A percentile compares a stretch with the other conserved stretches of the same genome.
Conservation (phyloP, 2,797 vertebrate genomes). For the Simalia tracyae region DNA sequence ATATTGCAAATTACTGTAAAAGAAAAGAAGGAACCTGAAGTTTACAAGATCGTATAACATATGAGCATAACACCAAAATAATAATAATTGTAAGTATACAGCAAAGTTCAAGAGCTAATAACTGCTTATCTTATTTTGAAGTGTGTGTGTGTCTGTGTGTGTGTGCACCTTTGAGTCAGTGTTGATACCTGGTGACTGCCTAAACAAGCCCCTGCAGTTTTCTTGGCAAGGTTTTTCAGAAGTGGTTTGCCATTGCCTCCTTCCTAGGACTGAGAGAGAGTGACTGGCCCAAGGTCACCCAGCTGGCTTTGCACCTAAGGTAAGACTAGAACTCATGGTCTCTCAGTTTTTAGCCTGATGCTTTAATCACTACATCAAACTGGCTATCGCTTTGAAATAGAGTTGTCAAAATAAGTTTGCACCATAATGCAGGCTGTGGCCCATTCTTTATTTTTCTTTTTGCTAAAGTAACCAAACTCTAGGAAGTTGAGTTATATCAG, state of each 20-base stretch:
- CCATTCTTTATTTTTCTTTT: background rate
- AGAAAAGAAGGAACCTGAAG: no score
- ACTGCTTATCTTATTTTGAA: background rate
- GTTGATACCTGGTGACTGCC: no score
- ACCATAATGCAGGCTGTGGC: background rate
- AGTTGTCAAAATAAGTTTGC: background rate
- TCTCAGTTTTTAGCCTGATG: no score
- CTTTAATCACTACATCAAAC: no score
- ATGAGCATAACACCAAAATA: background rate
- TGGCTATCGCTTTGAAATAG: no score
- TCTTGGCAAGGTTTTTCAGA: no score
- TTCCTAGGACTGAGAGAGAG: no score
- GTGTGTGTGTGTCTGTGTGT: background rate
- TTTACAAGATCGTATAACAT: no score
- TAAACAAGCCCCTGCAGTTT: no score
- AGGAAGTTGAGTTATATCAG: background rate
- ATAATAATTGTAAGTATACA: background rate
- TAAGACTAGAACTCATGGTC: no score
- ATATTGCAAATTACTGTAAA: background rate
- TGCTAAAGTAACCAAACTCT: background rate
- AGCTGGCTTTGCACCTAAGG: background rate
- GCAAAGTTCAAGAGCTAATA: background rate
- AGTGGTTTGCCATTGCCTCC: no score
- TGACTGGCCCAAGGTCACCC: background rate
- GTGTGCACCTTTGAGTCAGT: no score